Percentiles rank a stretch among this genome's conserved stretches.
Conservation (phyloP, 2,888 invertebrate species). For the Mermis nigrescens region DNA sequence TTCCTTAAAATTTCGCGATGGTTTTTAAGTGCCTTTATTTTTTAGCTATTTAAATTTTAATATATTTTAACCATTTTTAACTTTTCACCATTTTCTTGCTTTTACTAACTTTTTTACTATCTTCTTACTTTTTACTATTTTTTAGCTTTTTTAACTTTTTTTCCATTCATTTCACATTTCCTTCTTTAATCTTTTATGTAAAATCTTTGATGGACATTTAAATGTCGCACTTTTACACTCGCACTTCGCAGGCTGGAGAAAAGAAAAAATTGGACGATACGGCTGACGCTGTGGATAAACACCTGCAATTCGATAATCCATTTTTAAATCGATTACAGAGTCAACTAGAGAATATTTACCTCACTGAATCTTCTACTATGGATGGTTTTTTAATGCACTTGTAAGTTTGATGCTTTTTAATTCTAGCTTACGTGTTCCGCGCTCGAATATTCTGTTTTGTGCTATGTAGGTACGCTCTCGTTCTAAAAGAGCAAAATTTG, state of each 20-base stretch:
- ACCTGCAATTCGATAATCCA: constrained; percentile 5
- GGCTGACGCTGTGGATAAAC: constrained; percentile 43
- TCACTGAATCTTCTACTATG: constrained; percentile 34
- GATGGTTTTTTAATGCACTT: constrained; percentile 53
- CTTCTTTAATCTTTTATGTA: no score
- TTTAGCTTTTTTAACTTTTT: no score
- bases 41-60: no score
- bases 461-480: constrained; percentile 54
- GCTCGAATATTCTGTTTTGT: not conserved
- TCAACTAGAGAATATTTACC: constrained; percentile 12
- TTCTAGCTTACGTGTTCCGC: not conserved
- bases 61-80: no score
- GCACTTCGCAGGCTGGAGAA: constrained; percentile 47
- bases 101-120: no score
- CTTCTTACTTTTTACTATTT: not conserved
- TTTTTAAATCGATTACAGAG: not conserved
- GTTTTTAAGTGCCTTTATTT: no score
- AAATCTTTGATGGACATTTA: no score
- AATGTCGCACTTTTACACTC: not conserved
- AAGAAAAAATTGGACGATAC: constrained; percentile 69
- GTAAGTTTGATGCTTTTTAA: constrained; percentile 21
- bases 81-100: no score
- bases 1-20: no score
- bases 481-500: constrained; percentile 66
- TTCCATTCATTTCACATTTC: no score